These are phyloP conservation scores for Furcifer pardalis DNA, from an alignment of 2,797 vertebrate genomes.

Conservation along the genomic window DNA sequence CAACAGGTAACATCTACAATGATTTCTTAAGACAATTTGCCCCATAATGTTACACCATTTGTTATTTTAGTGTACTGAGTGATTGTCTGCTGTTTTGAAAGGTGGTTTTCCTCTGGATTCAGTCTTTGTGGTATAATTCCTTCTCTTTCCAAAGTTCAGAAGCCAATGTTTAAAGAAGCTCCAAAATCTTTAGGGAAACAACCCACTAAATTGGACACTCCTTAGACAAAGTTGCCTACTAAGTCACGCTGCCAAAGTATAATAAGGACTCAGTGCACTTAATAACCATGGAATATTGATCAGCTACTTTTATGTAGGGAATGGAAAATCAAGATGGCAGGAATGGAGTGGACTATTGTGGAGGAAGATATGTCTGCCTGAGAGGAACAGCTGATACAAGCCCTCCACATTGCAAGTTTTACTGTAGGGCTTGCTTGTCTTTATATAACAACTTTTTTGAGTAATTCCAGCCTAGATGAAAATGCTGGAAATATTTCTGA, in stretches of 20 bases:
- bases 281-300: too few relatives aligned
- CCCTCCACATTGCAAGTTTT: too few relatives aligned
- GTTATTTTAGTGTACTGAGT: too few relatives aligned
- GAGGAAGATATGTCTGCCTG: too few relatives aligned
- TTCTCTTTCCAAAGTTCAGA: background rate
- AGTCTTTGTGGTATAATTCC: background rate
- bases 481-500: slow-evolving; percentile 16
- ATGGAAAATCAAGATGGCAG: background rate
- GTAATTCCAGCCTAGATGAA: background rate
- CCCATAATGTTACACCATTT: too few relatives aligned
- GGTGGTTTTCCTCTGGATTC: background rate
- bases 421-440: background rate
- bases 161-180: background rate
- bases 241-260: too few relatives aligned
- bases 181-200: background rate
- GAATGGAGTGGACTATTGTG: background rate
- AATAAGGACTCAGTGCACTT: too few relatives aligned
- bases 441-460: background rate
- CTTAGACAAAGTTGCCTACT: too few relatives aligned
- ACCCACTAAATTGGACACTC: background rate
- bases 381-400: background rate
- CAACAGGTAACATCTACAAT: too few relatives aligned
- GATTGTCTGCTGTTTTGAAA: background rate
- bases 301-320: too few relatives aligned
- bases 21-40: too few relatives aligned